phyloP scores from a whole-genome alignment of 2,113 vertebrate genomes.

The Lophochroa leadbeateri region DNA sequence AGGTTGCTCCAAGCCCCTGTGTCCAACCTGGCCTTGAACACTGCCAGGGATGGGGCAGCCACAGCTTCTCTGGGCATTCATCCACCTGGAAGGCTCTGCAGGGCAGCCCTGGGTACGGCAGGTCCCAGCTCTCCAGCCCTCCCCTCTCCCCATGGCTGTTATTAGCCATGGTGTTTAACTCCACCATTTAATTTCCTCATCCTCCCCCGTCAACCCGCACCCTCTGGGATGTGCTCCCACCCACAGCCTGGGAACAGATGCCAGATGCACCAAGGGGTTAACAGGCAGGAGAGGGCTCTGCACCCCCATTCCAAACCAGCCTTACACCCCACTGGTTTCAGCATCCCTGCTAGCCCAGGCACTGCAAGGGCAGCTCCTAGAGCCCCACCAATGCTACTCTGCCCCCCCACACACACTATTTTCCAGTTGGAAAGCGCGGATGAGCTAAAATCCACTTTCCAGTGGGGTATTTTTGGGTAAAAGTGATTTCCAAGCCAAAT shows the following conservation, averaged over 20 bases:
- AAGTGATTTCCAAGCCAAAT: not conserved
- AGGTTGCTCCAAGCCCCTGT: too few relatives aligned
- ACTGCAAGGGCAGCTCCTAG: not conserved
- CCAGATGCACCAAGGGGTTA: accelerated
- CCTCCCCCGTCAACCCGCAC: not conserved
- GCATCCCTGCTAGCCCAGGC: not conserved
- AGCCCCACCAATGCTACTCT: not conserved
- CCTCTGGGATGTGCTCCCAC: not conserved
- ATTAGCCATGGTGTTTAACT: not conserved
- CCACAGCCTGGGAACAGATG: too few relatives aligned
- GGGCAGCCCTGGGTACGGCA: not conserved
- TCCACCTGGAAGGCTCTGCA: accelerated
- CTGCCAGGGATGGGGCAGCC: not conserved
- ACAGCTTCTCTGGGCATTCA: not conserved
- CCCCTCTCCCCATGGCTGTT: too few relatives aligned
- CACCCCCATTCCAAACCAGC: not conserved
- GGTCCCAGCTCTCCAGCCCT: not conserved
- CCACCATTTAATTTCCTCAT: not conserved
- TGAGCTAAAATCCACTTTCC: not conserved
- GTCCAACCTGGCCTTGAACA: not conserved
- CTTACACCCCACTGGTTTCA: not conserved
- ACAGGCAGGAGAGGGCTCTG: not conserved
- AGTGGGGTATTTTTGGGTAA: not conserved
- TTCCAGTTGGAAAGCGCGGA: not conserved
- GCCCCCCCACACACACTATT: not conserved